phyloP scores from a whole-genome alignment of 2,888 invertebrate genomes.

The Coenonympha arcania region DNA sequence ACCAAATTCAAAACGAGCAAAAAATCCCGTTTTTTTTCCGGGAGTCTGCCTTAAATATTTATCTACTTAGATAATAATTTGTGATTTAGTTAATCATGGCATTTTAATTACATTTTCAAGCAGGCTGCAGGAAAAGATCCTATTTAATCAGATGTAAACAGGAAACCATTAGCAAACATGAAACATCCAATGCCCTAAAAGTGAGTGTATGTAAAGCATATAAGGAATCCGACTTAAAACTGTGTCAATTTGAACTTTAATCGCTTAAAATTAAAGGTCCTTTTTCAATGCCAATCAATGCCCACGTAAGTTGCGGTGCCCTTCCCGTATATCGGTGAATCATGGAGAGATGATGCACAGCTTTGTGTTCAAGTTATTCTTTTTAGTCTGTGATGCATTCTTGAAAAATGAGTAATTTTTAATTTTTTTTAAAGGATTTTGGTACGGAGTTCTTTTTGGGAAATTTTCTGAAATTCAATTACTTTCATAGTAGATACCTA shows the following conservation, averaged over 20 bases:
- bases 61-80: too few species aligned
- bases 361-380: conserved; percentile 17
- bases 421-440: too few species aligned
- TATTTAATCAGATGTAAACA: background rate
- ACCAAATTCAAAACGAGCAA: too few species aligned
- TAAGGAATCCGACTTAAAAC: background rate
- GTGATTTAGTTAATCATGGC: too few species aligned
- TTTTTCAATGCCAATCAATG: background rate
- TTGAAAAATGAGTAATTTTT: conserved; percentile 11
- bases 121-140: background rate
- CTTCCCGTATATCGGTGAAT: conserved; percentile 15
- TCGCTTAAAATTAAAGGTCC: background rate
- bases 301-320: background rate
- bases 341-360: conserved; percentile 17
- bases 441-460: too few species aligned
- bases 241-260: background rate
- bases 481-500: too few species aligned
- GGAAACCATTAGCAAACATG: background rate
- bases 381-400: conserved; percentile 12
- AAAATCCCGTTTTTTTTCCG: too few species aligned
- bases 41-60: too few species aligned
- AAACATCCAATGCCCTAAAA: background rate
- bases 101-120: background rate
- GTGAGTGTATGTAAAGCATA: background rate
- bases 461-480: too few species aligned